Evolutionary conservation across 2,888 invertebrate genomes (phyloP), one percentile per base, ranked within the genome.

Genomic region (Dolichopus griseipennis): DNA sequence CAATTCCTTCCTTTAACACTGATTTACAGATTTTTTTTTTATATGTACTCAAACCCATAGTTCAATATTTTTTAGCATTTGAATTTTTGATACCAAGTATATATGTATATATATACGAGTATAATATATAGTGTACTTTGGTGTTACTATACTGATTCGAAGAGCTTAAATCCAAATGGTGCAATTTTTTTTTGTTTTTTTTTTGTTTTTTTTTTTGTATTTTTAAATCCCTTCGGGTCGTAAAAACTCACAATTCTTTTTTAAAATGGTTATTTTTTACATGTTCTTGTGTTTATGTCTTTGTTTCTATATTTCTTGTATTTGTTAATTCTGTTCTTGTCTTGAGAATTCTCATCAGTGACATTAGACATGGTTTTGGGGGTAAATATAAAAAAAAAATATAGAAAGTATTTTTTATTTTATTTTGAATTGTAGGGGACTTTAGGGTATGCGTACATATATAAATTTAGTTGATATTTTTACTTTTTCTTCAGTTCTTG

Each of bases 141-240:
- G 2, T 52, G 52, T 37, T 37, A 37, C 12, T 5, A 12, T 27
- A 27, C 15, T 52, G 18, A 52, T 52, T 52, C n/a, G 12, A 52
- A 15, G 5, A 18, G 52, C 15, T 41, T 12, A 18, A 52, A 52
- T 52, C n/a, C 52, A 15, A 52, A 52, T 52, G 52, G 52, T 52
- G 52, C 52, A 52, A 52, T 52, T 52, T 52, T 52, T 52, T 52
- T 41, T 41, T 7, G 2, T 41, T 2, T 41, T 9, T 41, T 41
- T 15, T 41, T 2, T 37, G 1, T 1, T n/a, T 52, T 52, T 52
- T 6, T 52, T 52, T 52, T 52, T 52, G 1, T 52, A 52, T 6
- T 52, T 52, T 52, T 12, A 52, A 52, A 52, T 52, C 52, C 52
- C 52, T 52, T 52, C 52, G 52, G 52, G 52, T 52, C 52, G n/a